A percentile compares a stretch with the other conserved stretches of the same genome.
Evolutionary conservation across 2,888 invertebrate genomes (phyloP).

Genomic region (Eugnorisma glareosa): DNA sequence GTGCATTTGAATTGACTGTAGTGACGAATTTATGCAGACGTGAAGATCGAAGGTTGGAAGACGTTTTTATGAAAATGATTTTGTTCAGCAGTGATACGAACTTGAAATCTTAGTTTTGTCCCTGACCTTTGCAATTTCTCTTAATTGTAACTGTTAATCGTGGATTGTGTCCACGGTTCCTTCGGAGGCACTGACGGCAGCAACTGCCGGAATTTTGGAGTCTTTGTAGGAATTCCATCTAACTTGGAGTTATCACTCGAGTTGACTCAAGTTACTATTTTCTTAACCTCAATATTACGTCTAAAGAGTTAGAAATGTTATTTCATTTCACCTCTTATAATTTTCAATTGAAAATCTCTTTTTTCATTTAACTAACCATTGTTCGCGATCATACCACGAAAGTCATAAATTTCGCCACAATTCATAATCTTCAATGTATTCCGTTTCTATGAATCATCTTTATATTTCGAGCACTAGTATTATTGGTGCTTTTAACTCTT

Average conservation of each 20-base stretch:
- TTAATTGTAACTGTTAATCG: background rate
- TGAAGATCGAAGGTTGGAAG: background rate
- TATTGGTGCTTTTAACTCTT: slow-evolving; percentile 3
- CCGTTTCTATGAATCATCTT: slow-evolving; percentile 29
- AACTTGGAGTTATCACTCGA: background rate
- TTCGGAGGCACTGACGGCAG: background rate
- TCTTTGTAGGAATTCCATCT: background rate
- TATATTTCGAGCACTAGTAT: slow-evolving; percentile 2
- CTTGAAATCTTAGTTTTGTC: background rate
- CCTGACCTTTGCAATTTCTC: background rate
- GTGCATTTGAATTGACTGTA: slow-evolving; percentile 2
- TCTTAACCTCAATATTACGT: background rate
- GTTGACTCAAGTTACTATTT: background rate
- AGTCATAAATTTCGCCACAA: slow-evolving; percentile 19
- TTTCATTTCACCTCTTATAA: slow-evolving; percentile 20
- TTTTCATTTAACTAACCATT: slow-evolving; percentile 25
- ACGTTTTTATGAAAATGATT: background rate
- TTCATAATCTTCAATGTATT: slow-evolving; percentile 16
- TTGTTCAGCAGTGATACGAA: too few relatives aligned
- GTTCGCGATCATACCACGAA: slow-evolving; percentile 43
- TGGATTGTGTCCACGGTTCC: background rate
- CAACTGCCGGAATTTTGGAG: background rate
- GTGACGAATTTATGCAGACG: background rate
- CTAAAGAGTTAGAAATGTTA: background rate
- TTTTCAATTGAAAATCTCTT: background rate